Evolutionary conservation across 2,888 invertebrate species (phyloP), one percentile per base, ranked within the genome.

Genomic region (Mellilla xanthometata): DNA sequence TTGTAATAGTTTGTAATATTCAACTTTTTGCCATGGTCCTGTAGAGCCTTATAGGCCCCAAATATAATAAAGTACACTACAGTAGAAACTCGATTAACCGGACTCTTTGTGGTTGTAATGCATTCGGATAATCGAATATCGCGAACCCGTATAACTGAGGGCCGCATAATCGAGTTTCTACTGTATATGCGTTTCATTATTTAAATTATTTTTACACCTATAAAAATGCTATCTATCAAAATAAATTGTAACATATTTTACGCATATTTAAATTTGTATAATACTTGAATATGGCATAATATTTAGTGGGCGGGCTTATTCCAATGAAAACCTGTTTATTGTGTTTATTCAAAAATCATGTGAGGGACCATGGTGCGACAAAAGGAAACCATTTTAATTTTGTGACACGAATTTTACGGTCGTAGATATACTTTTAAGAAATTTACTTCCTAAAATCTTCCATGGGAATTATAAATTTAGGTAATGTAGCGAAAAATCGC

Each of bases 301-400:
- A 48, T 6, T 9, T 12, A 33, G 49, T 52, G 56, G 56, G 28
- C 54, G 56, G 52, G 52, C 12, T 3, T 36, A 55, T 53, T 59
- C 54, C 52, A 47, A 49, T 45, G 12, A 3, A 28, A 30, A 10
- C 32, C 36, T 52, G 34, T 49, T 46, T 42, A 47, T 48, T 42
- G n/a, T n/a, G n/a, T n/a, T 36, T 24, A 47, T 31, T 35, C 3
- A 22, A 31, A 35, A 49, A 38, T 36, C 49, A n/a, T n/a, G 50
- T 44, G 49, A 52, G 56, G 56, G 58, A 52, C 57, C 57, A 56
- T 52, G 54, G 45, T 11, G 27, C 33, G 31, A 35, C 35, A 28
- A 39, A 36, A 23, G 28, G 27, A 38, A 40, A 24, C 31, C 33
- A 28, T 46, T 33, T 36, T 47, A 45, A 45, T 43, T 46, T 52